Base-by-base conservation (phyloP, 2,888 invertebrate genomes). In the Macrosoma leucophasiata region DNA sequence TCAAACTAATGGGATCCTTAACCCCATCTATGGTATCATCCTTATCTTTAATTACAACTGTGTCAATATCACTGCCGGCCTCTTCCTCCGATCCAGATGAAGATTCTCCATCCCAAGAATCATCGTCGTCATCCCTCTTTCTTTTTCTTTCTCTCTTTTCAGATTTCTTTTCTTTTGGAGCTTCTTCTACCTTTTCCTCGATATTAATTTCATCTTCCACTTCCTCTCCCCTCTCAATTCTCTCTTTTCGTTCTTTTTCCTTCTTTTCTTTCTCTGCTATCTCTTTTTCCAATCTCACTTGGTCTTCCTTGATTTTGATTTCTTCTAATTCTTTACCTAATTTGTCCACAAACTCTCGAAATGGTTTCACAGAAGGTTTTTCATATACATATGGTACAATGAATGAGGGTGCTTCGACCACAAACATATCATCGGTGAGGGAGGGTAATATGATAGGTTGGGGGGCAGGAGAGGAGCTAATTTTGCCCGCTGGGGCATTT, bases 341-440 rank as follows among this genome's bases (percentile, higher is more conserved):
- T 60, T 89, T 88, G 29, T 85, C 85, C 17, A 93, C 88, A 66
- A 91, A 91, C 45, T 91, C 90, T 62, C 90, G 91, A 41, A 95
- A 87, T 41, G 92, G 91, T 58, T 92, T 91, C 1, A 92, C 76
- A 1, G 95, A 94, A 12, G 95, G 94, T 68, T 95, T 95, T 69
- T 96, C 95, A 76, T 95, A 95, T 8, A 95, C 94, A 70, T 95
- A 96, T 19, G 96, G 96, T 47, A 96, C 95, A 67, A 96, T 95
- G 62, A 96, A 95, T 19, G 95, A 95, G 6, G 96, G 95, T 14
- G 95, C 95, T 77, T 96, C 95, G 13, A 96, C 91, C 13, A 95
- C 95, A 76, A 93, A 95, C 92, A 95, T 95, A 53, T 95, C 95
- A 71, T 96, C 95, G 19, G 95, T 95, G 12, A 96, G 75, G 8